These are phyloP conservation scores for Conopomorpha cramerella DNA, from an alignment of 1,140 invertebrate species.

Conservation along the genomic window DNA sequence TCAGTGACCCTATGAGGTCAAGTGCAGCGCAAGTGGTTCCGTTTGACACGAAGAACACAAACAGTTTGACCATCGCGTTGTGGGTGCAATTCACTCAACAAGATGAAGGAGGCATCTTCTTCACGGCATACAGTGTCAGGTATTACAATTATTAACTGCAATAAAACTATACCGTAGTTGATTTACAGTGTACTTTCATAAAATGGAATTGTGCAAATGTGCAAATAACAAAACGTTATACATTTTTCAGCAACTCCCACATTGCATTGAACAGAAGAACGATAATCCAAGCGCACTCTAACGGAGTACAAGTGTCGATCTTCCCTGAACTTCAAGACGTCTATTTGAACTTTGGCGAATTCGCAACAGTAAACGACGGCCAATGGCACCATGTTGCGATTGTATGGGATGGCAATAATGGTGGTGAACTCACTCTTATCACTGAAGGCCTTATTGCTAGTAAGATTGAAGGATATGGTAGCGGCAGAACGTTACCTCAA, in stretches of 20 bases:
- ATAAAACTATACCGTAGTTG: too few relatives aligned
- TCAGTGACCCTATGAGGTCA: constrained; percentile 86
- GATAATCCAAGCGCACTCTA: constrained; percentile 87
- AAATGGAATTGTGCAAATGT: too few relatives aligned
- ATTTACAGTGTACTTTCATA: too few relatives aligned
- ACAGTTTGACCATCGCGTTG: constrained; percentile 86
- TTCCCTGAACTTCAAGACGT: constrained; percentile 88
- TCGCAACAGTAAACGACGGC: constrained; percentile 92
- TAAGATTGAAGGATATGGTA: constrained; percentile 83
- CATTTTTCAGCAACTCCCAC: constrained; percentile 70
- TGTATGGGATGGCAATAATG: constrained; percentile 87
- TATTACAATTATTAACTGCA: too few relatives aligned
- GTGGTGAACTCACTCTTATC: constrained; percentile 83
- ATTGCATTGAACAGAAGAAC: constrained; percentile 77
- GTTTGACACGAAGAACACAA: constrained; percentile 77
- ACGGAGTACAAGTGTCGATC: constrained; percentile 85
- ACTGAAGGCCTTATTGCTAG: constrained; percentile 93
- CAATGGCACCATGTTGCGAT: constrained; percentile 96
- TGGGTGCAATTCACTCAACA: constrained; percentile 94
- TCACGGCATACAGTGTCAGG: constrained; percentile 86
- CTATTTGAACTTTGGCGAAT: constrained; percentile 89
- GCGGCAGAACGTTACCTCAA: constrained; percentile 75
- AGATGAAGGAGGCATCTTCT: constrained; percentile 90
- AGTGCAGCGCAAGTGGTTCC: constrained; percentile 89
- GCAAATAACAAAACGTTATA: constrained; percentile 1